phyloP scores from a whole-genome alignment of 2,113 vertebrate species.

The Nothobranchius kuhntae region DNA sequence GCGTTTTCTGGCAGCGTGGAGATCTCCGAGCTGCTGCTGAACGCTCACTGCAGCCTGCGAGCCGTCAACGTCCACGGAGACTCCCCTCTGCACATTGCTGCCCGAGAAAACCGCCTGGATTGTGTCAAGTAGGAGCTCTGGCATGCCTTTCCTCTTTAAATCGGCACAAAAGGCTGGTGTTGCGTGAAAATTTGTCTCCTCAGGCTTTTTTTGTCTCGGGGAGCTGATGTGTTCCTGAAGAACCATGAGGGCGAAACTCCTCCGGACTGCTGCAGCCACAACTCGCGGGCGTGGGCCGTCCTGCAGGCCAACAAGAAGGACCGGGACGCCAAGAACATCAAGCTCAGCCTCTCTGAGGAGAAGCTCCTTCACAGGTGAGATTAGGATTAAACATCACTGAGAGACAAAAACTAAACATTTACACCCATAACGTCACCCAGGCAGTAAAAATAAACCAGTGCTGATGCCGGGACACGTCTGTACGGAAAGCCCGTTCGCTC shows the following conservation, averaged over 20 bases:
- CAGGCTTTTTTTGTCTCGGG: slow-evolving; percentile 89
- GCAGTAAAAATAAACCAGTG: too few species aligned
- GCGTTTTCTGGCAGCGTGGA: slow-evolving; percentile 96
- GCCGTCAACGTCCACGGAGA: slow-evolving; percentile 95
- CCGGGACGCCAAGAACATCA: slow-evolving; percentile 76
- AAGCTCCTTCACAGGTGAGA: slow-evolving; percentile 85
- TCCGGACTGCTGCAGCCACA: slow-evolving; percentile 92
- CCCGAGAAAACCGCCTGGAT: slow-evolving; percentile 92
- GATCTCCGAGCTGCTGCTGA: slow-evolving; percentile 90
- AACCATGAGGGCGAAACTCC: slow-evolving; percentile 97
- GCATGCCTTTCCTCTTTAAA: background rate
- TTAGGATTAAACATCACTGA: background rate
- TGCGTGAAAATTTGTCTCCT: slow-evolving; percentile 12
- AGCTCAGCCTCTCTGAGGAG: slow-evolving; percentile 69
- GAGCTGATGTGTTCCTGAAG: slow-evolving; percentile 90
- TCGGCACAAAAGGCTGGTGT: background rate
- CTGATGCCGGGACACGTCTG: too few species aligned
- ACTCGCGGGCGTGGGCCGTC: slow-evolving; percentile 89
- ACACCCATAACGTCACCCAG: too few species aligned
- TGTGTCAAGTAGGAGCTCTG: slow-evolving; percentile 83
- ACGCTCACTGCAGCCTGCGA: slow-evolving; percentile 87
- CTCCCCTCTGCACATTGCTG: slow-evolving; percentile 94
- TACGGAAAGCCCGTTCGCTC: too few species aligned
- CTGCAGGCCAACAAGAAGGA: slow-evolving; percentile 91
- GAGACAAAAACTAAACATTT: too few species aligned